Conservation (phyloP, 2,888 invertebrate species). For the Drosophila lutescens region DNA sequence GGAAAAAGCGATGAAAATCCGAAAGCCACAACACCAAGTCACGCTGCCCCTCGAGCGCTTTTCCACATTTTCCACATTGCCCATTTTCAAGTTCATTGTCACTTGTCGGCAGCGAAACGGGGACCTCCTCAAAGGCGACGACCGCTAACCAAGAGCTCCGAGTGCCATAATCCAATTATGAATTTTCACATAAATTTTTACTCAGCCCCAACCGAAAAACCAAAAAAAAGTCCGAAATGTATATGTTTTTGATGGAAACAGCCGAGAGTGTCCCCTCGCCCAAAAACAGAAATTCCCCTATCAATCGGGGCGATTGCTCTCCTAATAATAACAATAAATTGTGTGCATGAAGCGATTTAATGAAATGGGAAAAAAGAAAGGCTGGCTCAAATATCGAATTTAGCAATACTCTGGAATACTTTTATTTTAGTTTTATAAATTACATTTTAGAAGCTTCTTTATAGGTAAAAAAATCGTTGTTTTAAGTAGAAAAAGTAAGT, state of each 20-base stretch:
- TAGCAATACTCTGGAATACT: background rate
- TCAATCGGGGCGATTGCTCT: constrained; percentile 24
- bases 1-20: constrained; percentile 10
- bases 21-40: constrained; percentile 36
- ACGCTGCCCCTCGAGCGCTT: constrained; percentile 30
- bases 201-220: constrained; percentile 15
- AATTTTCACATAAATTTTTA: constrained; percentile 77
- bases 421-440: background rate
- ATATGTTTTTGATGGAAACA: constrained; percentile 41
- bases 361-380: constrained; percentile 64
- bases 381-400: background rate
- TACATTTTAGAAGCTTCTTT: background rate
- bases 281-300: background rate
- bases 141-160: constrained; percentile 65
- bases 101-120: constrained; percentile 35
- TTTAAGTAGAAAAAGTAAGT: too few species aligned
- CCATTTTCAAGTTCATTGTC: constrained; percentile 75
- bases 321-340: constrained; percentile 77
- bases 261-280: constrained; percentile 1
- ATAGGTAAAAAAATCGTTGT: too few species aligned
- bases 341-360: constrained; percentile 73
- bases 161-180: constrained; percentile 81
- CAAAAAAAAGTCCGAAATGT: constrained; percentile 6
- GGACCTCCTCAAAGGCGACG: constrained; percentile 63
- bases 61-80: constrained; percentile 33